Evolutionary conservation across 1,140 invertebrate genomes (phyloP).

Genomic region (Rhopalosiphum padi): DNA sequence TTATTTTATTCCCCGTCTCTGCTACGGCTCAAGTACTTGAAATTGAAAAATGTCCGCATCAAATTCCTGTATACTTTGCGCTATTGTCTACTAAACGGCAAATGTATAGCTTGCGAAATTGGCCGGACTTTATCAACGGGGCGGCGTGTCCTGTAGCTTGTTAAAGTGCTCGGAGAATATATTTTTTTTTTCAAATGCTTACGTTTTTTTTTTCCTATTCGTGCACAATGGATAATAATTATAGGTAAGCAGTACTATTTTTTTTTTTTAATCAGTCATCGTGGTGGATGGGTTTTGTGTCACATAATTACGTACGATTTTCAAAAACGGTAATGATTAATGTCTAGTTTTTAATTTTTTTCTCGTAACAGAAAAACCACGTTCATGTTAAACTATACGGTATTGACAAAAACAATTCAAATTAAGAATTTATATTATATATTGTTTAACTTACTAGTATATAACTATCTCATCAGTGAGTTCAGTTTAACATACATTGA

Average conservation of each 20-base stretch:
- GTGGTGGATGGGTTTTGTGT: neutral
- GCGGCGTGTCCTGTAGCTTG: neutral
- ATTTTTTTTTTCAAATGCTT: neutral
- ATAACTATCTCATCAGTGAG: neutral
- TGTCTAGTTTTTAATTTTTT: neutral
- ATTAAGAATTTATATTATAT: neutral
- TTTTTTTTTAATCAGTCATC: neutral
- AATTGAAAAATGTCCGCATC: neutral
- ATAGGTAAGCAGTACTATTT: neutral
- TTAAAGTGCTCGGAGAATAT: neutral
- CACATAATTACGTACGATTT: neutral
- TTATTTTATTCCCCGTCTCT: neutral
- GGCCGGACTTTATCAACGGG: neutral
- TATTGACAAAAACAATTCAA: neutral
- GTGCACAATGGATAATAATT: neutral
- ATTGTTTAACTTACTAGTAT: neutral
- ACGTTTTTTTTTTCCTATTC: neutral
- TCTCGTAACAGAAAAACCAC: neutral
- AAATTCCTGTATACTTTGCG: neutral
- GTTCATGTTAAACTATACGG: neutral
- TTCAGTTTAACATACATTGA: neutral
- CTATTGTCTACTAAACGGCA: neutral
- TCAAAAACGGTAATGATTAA: neutral
- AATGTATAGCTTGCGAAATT: neutral
- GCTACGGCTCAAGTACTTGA: neutral